phyloP scores from a whole-genome alignment of 2,113 vertebrate species.

The Ophiodon elongatus region DNA sequence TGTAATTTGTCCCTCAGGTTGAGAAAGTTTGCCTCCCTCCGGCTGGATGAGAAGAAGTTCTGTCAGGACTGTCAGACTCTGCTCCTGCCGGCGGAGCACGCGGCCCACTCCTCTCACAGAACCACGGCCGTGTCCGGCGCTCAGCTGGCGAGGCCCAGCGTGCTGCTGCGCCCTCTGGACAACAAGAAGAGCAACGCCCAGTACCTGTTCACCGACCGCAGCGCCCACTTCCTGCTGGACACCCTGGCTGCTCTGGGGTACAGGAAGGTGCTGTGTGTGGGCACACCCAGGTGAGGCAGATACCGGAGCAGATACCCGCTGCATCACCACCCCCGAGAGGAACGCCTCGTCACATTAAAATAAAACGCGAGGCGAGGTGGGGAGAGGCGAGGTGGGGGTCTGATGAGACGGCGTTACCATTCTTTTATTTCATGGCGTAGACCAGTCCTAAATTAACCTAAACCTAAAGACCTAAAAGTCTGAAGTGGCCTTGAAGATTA shows the following conservation, averaged over 20 bases:
- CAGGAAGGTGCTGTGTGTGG: constrained; percentile 90
- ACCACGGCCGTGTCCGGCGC: constrained; percentile 78
- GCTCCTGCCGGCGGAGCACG: constrained; percentile 84
- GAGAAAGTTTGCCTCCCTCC: constrained; percentile 84
- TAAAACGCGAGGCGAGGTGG: too few relatives aligned
- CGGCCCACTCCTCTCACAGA: constrained; percentile 81
- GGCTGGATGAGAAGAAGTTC: constrained; percentile 86
- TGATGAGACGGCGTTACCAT: too few relatives aligned
- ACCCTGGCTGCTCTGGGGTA: constrained; percentile 87
- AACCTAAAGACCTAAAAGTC: too few relatives aligned
- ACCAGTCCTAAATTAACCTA: too few relatives aligned
- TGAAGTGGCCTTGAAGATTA: too few relatives aligned
- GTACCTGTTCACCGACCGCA: constrained; percentile 94
- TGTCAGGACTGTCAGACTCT: constrained; percentile 91
- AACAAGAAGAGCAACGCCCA: constrained; percentile 97
- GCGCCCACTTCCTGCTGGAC: constrained; percentile 89
- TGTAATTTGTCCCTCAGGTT: constrained; percentile 81
- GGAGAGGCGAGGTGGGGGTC: too few relatives aligned
- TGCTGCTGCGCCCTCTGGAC: constrained; percentile 88
- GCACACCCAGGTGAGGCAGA: constrained; percentile 90
- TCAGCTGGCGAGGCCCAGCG: constrained; percentile 88
- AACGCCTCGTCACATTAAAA: too few relatives aligned
- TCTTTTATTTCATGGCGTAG: too few relatives aligned
- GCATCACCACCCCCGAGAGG: neutral
- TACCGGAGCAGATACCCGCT: neutral